These are phyloP conservation scores for Brachionus plicatilis DNA, from an alignment of 1,140 invertebrate genomes.

Conservation along the genomic window DNA sequence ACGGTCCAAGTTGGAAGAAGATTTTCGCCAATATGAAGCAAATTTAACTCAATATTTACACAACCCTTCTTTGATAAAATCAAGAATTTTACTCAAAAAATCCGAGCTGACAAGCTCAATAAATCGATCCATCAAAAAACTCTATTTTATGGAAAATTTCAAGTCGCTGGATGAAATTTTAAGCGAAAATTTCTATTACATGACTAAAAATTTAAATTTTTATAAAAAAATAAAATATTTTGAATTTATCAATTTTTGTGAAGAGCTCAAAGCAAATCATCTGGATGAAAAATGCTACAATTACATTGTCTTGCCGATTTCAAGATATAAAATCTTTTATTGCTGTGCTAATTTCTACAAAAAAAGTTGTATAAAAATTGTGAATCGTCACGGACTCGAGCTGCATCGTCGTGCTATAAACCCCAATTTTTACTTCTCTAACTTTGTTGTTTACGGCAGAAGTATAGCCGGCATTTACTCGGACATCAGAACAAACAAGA, in stretches of 20 bases:
- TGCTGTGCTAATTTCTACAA: conserved; percentile 21
- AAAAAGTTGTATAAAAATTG: conserved; percentile 33
- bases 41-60: background rate
- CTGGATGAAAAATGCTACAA: conserved; percentile 17
- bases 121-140: too few species aligned
- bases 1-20: background rate
- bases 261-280: background rate
- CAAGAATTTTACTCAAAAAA: background rate
- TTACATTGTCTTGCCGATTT: background rate
- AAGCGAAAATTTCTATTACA: background rate
- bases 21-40: background rate
- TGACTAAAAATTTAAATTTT: background rate
- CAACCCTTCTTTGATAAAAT: background rate
- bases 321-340: conserved; percentile 27
- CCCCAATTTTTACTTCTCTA: background rate
- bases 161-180: conserved; percentile 12
- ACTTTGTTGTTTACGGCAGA: background rate
- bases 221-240: conserved; percentile 18
- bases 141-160: background rate
- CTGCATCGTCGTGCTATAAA: conserved; percentile 10
- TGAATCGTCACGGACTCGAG: background rate
- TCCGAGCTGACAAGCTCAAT: background rate
- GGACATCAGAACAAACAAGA: background rate
- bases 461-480: conserved; percentile 11
- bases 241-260: background rate